A percentile compares a stretch with the other conserved stretches of the same genome.
These are phyloP conservation scores for Acrobasis repandana DNA, from an alignment of 2,888 invertebrate genomes.

Conservation along the genomic window DNA sequence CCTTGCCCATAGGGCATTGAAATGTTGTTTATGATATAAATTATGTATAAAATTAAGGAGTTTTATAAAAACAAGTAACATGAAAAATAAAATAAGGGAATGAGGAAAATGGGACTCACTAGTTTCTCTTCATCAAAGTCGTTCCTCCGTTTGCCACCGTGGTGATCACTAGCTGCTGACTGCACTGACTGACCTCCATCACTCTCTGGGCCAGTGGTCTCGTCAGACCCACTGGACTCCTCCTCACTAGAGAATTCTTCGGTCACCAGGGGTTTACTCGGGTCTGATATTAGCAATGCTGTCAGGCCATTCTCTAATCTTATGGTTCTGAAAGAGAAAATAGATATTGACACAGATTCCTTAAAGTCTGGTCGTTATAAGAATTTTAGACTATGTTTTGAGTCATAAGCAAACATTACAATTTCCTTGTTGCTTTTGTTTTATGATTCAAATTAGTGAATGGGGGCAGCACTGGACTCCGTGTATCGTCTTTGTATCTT, in stretches of 20 bases:
- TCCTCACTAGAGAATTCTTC: slow-evolving; percentile 63
- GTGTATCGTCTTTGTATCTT: no score
- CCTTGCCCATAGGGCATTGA: no score
- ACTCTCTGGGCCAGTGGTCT: slow-evolving; percentile 67
- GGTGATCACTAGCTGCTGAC: slow-evolving; percentile 64
- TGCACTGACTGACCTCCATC: slow-evolving; percentile 61
- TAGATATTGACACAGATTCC: neutral
- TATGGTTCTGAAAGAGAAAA: slow-evolving; percentile 76
- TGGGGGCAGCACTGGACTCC: no score
- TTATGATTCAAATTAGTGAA: no score
- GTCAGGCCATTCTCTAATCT: slow-evolving; percentile 87
- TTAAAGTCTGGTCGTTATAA: neutral
- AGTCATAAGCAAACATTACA: neutral
- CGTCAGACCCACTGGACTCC: slow-evolving; percentile 58
- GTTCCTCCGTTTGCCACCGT: slow-evolving; percentile 51
- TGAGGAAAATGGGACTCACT: slow-evolving; percentile 46
- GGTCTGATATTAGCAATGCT: slow-evolving; percentile 88
- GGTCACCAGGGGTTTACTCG: slow-evolving; percentile 49
- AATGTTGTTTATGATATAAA: no score
- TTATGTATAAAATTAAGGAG: no score
- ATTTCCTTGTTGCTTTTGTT: no score
- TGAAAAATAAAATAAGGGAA: no score
- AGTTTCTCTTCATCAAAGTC: slow-evolving; percentile 75
- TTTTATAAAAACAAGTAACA: no score
- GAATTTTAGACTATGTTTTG: neutral